Evolutionary conservation across 2,797 vertebrate species (phyloP).

Genomic region (Anolis apletophallus): DNA sequence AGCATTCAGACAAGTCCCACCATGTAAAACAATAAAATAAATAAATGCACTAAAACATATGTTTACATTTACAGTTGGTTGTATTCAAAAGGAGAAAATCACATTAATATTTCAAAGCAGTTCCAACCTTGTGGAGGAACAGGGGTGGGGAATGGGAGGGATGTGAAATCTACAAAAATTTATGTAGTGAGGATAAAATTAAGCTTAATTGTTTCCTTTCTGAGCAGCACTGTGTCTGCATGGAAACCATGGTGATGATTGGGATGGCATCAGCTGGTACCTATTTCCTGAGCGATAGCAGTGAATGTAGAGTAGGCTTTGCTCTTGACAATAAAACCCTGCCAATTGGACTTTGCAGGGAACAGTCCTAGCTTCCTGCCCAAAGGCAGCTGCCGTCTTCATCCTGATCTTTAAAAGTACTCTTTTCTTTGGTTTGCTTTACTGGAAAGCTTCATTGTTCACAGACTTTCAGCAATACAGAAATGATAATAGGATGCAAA

Average conservation of each 20-base stretch:
- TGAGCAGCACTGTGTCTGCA: constrained; percentile 64
- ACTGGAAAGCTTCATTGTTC: neutral
- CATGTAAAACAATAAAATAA: no score
- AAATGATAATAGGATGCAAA: constrained; percentile 48
- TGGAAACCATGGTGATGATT: constrained; percentile 71
- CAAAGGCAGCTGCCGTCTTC: constrained; percentile 39
- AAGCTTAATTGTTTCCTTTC: constrained; percentile 68
- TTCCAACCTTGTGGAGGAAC: constrained; percentile 21
- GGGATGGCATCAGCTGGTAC: constrained; percentile 57
- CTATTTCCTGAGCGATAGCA: constrained; percentile 65
- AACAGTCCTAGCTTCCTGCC: constrained; percentile 17
- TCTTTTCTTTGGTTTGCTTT: neutral
- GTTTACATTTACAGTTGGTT: constrained; percentile 46
- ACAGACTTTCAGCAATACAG: constrained; percentile 32
- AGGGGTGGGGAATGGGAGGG: neutral
- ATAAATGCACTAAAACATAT: neutral
- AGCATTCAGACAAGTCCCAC: no score
- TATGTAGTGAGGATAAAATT: constrained; percentile 67
- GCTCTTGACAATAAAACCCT: constrained; percentile 67
- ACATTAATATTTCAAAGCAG: constrained; percentile 36
- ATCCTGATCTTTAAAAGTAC: constrained; percentile 11
- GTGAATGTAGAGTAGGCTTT: constrained; percentile 63
- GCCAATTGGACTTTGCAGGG: constrained; percentile 52
- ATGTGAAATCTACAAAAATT: constrained; percentile 63
- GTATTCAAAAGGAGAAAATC: neutral